Base-by-base conservation (phyloP, 2,888 invertebrate species). In the Nowickia ferox region DNA sequence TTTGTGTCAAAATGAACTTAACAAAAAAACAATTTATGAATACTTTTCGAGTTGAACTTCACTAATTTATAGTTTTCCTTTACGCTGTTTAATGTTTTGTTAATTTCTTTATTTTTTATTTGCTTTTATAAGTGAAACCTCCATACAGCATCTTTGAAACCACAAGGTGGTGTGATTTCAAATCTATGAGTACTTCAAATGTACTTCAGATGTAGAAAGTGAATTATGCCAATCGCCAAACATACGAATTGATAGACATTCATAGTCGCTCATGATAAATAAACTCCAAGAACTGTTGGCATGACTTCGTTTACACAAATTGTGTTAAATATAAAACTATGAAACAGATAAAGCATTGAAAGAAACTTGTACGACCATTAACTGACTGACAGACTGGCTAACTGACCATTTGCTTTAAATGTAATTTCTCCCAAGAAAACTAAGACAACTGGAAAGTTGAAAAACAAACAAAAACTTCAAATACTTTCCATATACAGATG, bases 121-220 rank as follows among this genome's bases (percentile, higher is more conserved):
- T 30, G 30, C 15, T 40, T 76, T 46, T 38, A 8, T 46, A 19
- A 1, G 9, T 8, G 30, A 65, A 55, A 55, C 65, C 75, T 76
- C 44, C 40, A 38, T 68, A 66, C 76, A 57, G 11, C 38, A 57
- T 77, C 38, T 48, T 38, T 13, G 2, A 75, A 76, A 38, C 46
- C 66, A 57, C 30, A 55, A 44, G 38, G 6, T 44, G 38, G 48
- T 10, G 57, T 53, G 13, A 9, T 46, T 46, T 55, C 38, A 1
- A 66, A 66, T 46, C 15, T 55, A 68, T 9, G 15, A 55, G 17
- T 46, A 61, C 44, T 9, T 22, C 11, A 59, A 66, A 65, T 22
- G 74, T 55, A 68, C 30, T n/a, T 71, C 15, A 59, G 55, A 71
- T 80, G 61, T 76, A 80, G 71, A 84, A 80, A 80, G 84, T 84